Base-by-base conservation (phyloP, 1,140 invertebrate genomes). In the Drosophila biarmipes region DNA sequence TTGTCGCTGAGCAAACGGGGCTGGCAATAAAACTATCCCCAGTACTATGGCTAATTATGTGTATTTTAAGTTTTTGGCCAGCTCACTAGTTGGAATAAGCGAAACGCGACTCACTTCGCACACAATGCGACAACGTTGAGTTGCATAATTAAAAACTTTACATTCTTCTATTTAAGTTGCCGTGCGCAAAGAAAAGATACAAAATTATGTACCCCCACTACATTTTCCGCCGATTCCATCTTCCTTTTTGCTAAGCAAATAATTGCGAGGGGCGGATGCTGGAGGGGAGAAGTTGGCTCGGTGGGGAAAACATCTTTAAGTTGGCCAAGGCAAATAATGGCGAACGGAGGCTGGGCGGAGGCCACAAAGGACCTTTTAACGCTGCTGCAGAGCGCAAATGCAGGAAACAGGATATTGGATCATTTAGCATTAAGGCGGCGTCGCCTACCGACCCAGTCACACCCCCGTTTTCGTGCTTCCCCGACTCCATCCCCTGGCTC, bases 391-490 rank as follows among this genome's bases (percentile, higher is more conserved):
- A 54, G 40, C 49, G 78, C 63, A 77, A 87, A 84, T 89, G 68
- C 85, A 90, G 84, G 85, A 80, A 90, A 90, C 84, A 84, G 89
- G 89, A 90, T 90, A 90, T 90, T 90, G 89, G 89, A 90, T 90
- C 89, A 90, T 90, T 90, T 90, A 90, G 89, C 73, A 90, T 90
- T 90, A 90, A 90, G 79, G 84, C 85, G 78, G 68, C 66, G 52
- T 49, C 40, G 37, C 53, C 46, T 34, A 31, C 37, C 19, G 14
- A 35, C 51, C 48, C 68, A 43, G 43, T 42, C 27, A 40, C 38
- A 40, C n/a, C n/a, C 38, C 38, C 37, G 19, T 24, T 24, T 24
- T 24, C 24, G 24, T 34, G 11, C 34, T 24, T 57, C 35, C 35
- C 43, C 57, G 42, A 51, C 40, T 45, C 45, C 34, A 17, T 43